Conservation (phyloP, 2,888 invertebrate genomes). For the Epinotia ramella region DNA sequence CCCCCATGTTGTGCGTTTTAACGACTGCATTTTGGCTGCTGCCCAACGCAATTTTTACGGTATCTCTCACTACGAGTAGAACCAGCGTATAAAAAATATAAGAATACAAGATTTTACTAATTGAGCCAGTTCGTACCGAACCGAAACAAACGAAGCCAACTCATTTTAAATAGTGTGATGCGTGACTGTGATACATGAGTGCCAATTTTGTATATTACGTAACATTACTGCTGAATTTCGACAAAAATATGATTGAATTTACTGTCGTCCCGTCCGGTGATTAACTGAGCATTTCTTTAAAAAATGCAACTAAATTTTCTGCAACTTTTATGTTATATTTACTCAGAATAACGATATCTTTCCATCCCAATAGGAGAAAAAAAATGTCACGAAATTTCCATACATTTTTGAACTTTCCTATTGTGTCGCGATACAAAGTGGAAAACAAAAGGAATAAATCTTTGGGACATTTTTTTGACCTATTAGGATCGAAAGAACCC, state of each 20-base stretch:
- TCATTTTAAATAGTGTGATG: conserved; percentile 48
- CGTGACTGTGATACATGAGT: conserved; percentile 28
- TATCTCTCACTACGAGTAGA: conserved; percentile 58
- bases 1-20: conserved; percentile 21
- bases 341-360: no score
- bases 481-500: no score
- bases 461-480: no score
- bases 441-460: no score
- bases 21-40: conserved; percentile 61
- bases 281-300: neutral
- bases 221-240: conserved; percentile 9
- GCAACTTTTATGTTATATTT: no score
- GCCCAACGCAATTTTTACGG: conserved; percentile 62
- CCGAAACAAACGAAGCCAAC: conserved; percentile 46
- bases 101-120: conserved; percentile 62
- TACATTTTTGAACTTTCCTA: no score
- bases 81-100: conserved; percentile 48
- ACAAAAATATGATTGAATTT: neutral
- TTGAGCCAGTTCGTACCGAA: conserved; percentile 55
- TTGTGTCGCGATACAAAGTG: no score
- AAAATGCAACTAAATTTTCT: no score
- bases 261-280: neutral
- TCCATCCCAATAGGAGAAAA: no score
- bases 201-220: conserved; percentile 40
- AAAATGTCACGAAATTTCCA: no score